Base-by-base conservation (phyloP, 2,113 vertebrate genomes). In the Trochalopteron elliotii region DNA sequence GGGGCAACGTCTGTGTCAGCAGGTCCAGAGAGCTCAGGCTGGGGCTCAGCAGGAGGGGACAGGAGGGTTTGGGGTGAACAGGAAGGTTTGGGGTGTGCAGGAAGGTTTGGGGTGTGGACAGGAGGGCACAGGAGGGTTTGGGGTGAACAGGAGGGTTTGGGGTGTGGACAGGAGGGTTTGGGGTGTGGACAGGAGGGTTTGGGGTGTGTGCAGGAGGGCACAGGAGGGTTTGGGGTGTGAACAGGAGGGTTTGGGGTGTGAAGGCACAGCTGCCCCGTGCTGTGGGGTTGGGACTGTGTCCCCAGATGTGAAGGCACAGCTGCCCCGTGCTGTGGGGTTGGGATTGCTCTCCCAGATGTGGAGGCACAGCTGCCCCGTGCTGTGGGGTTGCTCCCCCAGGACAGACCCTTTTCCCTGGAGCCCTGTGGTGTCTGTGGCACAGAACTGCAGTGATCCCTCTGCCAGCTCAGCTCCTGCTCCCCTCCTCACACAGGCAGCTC, bases 361-460 rank as follows among this genome's bases (percentile, higher is more conserved):
- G 3, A 5, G 45, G 45, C 9, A 45, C 45, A 45, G 10, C 45
- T 45, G 20, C 10, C 47, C 49, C 15, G 15, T 28, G 10, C 18
- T 30, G 10, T 18, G 17, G 52, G 28, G 6, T 2, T 53, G 30
- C 15, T 11, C 11, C 12, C 11, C 52, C 53, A 55, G 53, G 11
- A 31, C 53, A 55, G 53, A 4, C 7, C 30, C 7, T 55, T 55
- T 2, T 4, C 5, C 20, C 20, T 5, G 47, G 18, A 25, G 10
- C 10, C 1, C 15, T 2, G 53, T 0, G 4, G 5, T 0, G 1
- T 24, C 40, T 44, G 71, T 23, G 4, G 4, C 39, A 4, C 52
- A 40, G 10, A 57, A 1, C 33, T 22, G 71, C 80, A 75, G 45
- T 40, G 9, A 1, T 37, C 0, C 5, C 3, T 8, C 13, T 28